These are phyloP conservation scores for Ceratitis capitata DNA, from an alignment of 1,140 invertebrate species.

Conservation along the genomic window DNA sequence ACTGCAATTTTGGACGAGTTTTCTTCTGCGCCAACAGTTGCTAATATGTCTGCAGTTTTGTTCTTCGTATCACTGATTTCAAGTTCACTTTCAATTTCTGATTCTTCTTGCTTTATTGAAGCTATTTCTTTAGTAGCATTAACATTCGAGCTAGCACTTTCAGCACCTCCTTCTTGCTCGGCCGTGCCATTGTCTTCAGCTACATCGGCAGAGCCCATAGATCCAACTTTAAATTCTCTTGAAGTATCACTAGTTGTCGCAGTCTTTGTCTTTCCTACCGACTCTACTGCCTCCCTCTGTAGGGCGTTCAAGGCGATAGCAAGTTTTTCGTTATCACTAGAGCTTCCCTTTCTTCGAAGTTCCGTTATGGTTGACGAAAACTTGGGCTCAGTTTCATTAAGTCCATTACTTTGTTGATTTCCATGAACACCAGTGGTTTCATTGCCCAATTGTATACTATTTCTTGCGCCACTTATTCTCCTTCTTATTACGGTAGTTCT, in stretches of 20 bases:
- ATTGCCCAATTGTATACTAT: neutral
- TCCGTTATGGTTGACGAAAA: neutral
- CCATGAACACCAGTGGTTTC: neutral
- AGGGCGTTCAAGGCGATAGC: no score
- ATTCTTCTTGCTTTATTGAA: no score
- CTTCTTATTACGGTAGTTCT: conserved; percentile 10
- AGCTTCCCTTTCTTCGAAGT: neutral
- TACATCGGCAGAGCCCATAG: neutral
- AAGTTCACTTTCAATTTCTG: no score
- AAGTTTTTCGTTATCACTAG: neutral
- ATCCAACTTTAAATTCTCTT: neutral
- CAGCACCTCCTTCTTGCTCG: neutral
- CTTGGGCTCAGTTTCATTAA: neutral
- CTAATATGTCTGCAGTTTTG: no score
- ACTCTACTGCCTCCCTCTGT: neutral
- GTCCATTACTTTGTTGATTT: neutral
- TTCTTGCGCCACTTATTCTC: neutral
- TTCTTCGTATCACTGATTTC: no score
- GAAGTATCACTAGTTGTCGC: neutral
- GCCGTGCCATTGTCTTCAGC: neutral
- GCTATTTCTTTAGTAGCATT: no score
- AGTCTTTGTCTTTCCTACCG: neutral
- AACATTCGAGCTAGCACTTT: no score
- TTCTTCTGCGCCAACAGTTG: neutral
- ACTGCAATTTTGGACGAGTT: no score